Evolutionary conservation across 2,797 vertebrate species (phyloP).

Genomic region (Onychomys torridus): DNA sequence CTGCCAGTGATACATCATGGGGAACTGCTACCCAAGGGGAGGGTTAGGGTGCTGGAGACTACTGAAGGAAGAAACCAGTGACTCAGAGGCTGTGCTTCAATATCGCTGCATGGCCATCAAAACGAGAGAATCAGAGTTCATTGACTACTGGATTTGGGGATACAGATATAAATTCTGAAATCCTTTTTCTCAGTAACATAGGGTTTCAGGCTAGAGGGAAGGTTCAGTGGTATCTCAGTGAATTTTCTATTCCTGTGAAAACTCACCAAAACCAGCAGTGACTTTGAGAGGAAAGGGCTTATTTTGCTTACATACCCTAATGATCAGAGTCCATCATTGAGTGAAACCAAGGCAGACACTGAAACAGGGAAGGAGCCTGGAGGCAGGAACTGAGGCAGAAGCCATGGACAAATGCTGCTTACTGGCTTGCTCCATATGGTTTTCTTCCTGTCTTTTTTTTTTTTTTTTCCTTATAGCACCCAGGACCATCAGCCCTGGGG

Average conservation of each 20-base stretch:
- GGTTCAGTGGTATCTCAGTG: background rate
- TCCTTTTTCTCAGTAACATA: background rate
- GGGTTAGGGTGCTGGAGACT: background rate
- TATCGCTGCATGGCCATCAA: background rate
- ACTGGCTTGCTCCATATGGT: background rate
- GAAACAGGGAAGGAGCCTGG: background rate
- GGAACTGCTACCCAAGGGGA: background rate
- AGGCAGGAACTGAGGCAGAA: background rate
- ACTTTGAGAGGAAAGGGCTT: background rate
- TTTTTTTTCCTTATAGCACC: background rate
- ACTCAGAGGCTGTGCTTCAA: background rate
- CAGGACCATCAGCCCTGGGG: background rate
- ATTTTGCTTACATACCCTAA: background rate
- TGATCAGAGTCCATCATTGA: background rate
- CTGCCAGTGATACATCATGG: background rate
- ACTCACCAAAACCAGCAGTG: background rate
- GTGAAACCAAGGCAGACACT: background rate
- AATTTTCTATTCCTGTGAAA: background rate
- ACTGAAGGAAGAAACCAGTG: background rate
- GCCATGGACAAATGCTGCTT: background rate
- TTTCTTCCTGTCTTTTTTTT: no score
- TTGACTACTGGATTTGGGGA: slow-evolving; percentile 6
- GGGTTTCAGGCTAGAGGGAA: background rate
- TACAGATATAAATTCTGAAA: slow-evolving; percentile 43
- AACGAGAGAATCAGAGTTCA: background rate